Evolutionary conservation across 2,113 vertebrate species (phyloP).

Genomic region (Periophthalmodon schlosseri): DNA sequence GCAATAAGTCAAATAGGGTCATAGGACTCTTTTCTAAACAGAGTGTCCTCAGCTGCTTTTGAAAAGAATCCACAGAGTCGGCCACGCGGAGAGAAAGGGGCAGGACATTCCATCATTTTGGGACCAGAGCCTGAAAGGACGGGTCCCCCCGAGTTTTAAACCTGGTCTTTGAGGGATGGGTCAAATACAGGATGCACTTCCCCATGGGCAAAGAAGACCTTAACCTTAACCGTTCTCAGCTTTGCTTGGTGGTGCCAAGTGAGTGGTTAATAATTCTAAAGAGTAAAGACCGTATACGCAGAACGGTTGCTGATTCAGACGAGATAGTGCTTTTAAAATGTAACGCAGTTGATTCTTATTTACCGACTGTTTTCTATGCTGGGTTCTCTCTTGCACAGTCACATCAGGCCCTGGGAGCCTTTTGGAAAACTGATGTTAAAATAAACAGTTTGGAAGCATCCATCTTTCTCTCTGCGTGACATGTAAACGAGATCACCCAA

Average conservation of each 20-base stretch:
- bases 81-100: too few relatives aligned
- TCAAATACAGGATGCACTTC: too few relatives aligned
- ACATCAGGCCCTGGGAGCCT: slow-evolving; percentile 30
- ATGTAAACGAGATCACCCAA: slow-evolving; percentile 39
- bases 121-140: too few relatives aligned
- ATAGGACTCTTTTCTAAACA: too few relatives aligned
- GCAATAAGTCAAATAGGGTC: too few relatives aligned
- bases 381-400: slow-evolving; percentile 31
- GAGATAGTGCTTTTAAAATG: background rate
- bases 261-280: background rate
- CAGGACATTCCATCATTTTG: too few relatives aligned
- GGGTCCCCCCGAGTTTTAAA: too few relatives aligned
- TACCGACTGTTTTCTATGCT: background rate
- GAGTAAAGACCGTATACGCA: background rate
- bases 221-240: background rate
- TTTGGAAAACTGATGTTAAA: slow-evolving; percentile 21
- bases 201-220: background rate
- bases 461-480: slow-evolving; percentile 15
- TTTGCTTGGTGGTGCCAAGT: background rate
- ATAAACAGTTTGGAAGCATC: slow-evolving; percentile 24
- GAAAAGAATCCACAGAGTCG: too few relatives aligned
- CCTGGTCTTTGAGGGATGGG: too few relatives aligned
- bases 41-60: too few relatives aligned
- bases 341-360: background rate
- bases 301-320: background rate